Evolutionary conservation across 2,113 vertebrate genomes (phyloP).

Genomic region (Pituophis catenifer): DNA sequence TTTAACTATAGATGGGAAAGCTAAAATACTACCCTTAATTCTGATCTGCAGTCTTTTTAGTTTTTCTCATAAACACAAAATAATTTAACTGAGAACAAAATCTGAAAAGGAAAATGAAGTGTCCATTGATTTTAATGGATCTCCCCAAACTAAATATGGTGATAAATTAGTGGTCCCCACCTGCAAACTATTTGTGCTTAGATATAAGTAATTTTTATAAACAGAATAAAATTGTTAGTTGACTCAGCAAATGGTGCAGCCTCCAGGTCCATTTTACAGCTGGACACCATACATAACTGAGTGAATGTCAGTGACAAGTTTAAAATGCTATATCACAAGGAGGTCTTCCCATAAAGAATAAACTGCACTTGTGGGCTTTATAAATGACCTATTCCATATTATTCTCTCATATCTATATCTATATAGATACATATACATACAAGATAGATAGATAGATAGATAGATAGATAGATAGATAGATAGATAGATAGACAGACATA

Average conservation of each 20-base stretch:
- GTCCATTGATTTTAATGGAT: not conserved
- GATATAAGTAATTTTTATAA: not conserved
- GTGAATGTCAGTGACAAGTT: not conserved
- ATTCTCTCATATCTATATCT: too few species aligned
- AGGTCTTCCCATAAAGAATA: not conserved
- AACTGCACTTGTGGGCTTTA: not conserved
- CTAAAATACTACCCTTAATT: not conserved
- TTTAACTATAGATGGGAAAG: not conserved
- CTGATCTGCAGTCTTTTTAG: not conserved
- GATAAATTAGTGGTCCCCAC: too few species aligned
- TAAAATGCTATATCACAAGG: not conserved
- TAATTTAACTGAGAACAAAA: not conserved
- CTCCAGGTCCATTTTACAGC: not conserved
- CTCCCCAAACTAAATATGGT: not conserved
- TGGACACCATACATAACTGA: not conserved
- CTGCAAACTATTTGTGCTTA: not conserved
- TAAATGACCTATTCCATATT: not conserved
- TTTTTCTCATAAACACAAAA: not conserved
- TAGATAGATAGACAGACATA: not conserved
- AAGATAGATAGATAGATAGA: not conserved
- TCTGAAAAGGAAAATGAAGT: not conserved
- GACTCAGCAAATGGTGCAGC: not conserved
- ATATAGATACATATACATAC: too few species aligned
- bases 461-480: not conserved
- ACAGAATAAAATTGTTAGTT: not conserved